A percentile compares a stretch with the other conserved stretches of the same genome.
Evolutionary conservation across 1,140 invertebrate species (phyloP).

Genomic region (Drosophila serrata): DNA sequence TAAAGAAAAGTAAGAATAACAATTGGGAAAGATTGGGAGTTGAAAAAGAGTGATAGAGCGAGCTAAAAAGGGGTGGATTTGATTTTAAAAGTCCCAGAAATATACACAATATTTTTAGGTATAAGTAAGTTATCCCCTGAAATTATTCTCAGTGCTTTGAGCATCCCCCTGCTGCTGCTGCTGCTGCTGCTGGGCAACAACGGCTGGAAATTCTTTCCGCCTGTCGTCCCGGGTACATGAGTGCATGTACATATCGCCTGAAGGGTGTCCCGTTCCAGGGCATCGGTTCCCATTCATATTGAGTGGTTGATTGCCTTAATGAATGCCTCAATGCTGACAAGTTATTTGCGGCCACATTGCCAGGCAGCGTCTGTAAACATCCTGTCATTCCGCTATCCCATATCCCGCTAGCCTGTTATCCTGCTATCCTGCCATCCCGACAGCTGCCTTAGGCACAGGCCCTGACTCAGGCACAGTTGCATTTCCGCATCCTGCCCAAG

Average conservation of each 20-base stretch:
- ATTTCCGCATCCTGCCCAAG: constrained; percentile 12
- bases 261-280: constrained; percentile 11
- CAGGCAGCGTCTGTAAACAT: constrained; percentile 38
- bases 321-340: constrained; percentile 68
- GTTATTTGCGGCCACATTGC: constrained; percentile 57
- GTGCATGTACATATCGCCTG: not conserved
- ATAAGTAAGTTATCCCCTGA: not conserved
- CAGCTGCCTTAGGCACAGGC: constrained; percentile 36
- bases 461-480: constrained; percentile 16
- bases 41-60: not conserved
- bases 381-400: constrained; percentile 15
- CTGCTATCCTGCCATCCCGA: not conserved
- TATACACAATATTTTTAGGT: not conserved
- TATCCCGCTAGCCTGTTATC: constrained; percentile 2
- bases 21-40: too few relatives aligned
- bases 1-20: not conserved
- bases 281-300: constrained; percentile 33
- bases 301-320: constrained; percentile 68
- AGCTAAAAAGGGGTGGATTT: not conserved
- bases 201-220: constrained; percentile 54
- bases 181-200: not conserved
- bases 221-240: constrained; percentile 15
- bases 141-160: constrained; percentile 23
- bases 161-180: constrained; percentile 21
- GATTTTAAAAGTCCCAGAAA: accelerated